A percentile compares a stretch with the other conserved stretches of the same genome.
Conservation (phyloP, 2,113 vertebrate genomes). For the Asarcornis scutulata region DNA sequence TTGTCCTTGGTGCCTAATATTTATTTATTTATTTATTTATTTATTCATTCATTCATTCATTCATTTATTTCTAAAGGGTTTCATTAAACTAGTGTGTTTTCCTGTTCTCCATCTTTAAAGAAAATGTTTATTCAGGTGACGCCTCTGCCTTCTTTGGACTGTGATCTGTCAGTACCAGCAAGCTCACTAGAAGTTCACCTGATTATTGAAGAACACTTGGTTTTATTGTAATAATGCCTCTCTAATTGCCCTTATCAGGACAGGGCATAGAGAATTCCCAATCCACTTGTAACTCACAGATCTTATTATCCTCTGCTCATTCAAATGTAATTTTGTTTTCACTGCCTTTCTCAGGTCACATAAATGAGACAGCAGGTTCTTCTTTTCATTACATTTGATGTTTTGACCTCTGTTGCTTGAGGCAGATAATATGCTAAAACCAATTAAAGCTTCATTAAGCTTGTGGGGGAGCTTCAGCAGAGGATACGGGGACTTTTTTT, state of each 20-base stretch:
- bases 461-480: background rate
- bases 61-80: background rate
- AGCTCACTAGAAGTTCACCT: background rate
- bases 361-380: slow-evolving; percentile 33
- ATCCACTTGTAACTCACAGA: slow-evolving; percentile 33
- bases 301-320: slow-evolving; percentile 66
- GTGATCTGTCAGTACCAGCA: background rate
- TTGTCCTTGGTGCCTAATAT: background rate
- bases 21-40: background rate
- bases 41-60: background rate
- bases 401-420: slow-evolving; percentile 21
- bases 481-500: background rate
- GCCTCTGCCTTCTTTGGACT: background rate
- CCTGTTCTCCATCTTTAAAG: background rate
- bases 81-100: background rate
- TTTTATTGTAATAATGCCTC: slow-evolving; percentile 59
- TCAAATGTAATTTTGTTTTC: slow-evolving; percentile 57
- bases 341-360: slow-evolving; percentile 39
- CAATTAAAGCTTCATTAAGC: background rate
- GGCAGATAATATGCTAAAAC: background rate
- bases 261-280: slow-evolving; percentile 50
- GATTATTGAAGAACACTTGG: slow-evolving; percentile 47
- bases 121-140: background rate
- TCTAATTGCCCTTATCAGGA: slow-evolving; percentile 71
- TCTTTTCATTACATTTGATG: slow-evolving; percentile 10